Evolutionary conservation across 2,113 vertebrate species (phyloP).

Genomic region (Urocynchramus pylzowi): DNA sequence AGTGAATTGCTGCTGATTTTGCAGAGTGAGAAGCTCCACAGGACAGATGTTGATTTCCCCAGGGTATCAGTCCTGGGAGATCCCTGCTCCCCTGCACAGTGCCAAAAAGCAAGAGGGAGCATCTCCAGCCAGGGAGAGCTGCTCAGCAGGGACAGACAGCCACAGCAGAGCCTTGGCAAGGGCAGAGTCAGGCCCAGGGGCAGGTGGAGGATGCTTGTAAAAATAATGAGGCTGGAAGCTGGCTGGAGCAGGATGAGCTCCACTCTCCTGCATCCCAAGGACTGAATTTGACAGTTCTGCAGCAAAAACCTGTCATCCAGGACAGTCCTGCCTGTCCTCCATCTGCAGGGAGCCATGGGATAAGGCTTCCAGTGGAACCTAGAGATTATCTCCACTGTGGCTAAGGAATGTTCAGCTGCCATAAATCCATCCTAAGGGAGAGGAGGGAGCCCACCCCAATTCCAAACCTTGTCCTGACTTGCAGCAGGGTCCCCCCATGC

Average conservation of each 20-base stretch:
- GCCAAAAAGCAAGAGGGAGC: neutral
- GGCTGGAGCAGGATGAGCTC: neutral
- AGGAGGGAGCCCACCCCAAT: neutral
- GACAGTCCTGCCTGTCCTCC: neutral
- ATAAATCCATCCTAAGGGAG: neutral
- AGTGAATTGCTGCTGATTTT: neutral
- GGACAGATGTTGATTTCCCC: accelerated
- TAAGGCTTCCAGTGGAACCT: neutral
- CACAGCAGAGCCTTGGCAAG: neutral
- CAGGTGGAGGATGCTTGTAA: neutral
- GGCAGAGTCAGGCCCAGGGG: neutral
- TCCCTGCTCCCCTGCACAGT: neutral
- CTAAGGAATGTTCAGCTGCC: neutral
- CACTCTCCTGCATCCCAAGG: neutral
- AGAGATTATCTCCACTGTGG: neutral
- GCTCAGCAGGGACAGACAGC: accelerated
- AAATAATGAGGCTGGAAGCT: neutral
- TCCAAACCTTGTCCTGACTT: neutral
- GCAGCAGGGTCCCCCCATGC: neutral
- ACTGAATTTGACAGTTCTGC: neutral
- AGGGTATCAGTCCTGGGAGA: neutral
- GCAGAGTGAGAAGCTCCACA: neutral
- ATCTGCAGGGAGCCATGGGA: accelerated
- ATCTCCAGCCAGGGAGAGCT: neutral
- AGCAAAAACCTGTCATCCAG: neutral